Percentiles rank a stretch among this genome's conserved stretches.
Conservation (phyloP, 2,113 vertebrate genomes). For the Sciurus niger region DNA sequence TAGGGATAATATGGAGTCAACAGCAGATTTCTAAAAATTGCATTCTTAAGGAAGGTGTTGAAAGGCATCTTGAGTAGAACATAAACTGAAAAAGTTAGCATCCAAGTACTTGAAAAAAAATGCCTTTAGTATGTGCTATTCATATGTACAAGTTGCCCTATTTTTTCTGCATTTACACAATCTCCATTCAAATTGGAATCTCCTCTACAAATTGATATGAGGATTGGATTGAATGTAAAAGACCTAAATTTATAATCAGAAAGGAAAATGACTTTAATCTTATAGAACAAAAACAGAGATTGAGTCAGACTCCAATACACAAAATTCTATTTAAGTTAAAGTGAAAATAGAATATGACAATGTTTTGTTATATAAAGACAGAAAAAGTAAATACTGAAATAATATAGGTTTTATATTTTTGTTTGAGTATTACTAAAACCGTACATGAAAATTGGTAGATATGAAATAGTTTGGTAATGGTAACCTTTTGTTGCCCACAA, state of each 20-base stretch:
- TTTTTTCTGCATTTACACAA: constrained; percentile 29
- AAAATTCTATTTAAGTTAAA: constrained; percentile 42
- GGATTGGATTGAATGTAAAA: constrained; percentile 21
- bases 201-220: constrained; percentile 1
- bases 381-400: not conserved
- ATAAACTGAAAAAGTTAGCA: constrained; percentile 63
- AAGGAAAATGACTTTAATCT: constrained; percentile 58
- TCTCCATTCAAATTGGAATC: not conserved
- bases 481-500: not conserved
- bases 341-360: constrained; percentile 19
- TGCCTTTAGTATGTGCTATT: constrained; percentile 11
- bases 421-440: constrained; percentile 18
- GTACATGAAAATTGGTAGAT: not conserved
- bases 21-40: constrained; percentile 26
- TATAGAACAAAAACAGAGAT: not conserved
- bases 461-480: not conserved
- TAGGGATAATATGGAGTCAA: not conserved
- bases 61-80: constrained; percentile 71
- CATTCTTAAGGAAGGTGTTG: not conserved
- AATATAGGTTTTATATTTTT: not conserved
- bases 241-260: constrained; percentile 28
- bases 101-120: constrained; percentile 50
- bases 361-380: not conserved
- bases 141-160: not conserved
- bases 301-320: not conserved